Evolutionary conservation across 2,113 vertebrate genomes (phyloP).

Genomic region (Clupea harengus): DNA sequence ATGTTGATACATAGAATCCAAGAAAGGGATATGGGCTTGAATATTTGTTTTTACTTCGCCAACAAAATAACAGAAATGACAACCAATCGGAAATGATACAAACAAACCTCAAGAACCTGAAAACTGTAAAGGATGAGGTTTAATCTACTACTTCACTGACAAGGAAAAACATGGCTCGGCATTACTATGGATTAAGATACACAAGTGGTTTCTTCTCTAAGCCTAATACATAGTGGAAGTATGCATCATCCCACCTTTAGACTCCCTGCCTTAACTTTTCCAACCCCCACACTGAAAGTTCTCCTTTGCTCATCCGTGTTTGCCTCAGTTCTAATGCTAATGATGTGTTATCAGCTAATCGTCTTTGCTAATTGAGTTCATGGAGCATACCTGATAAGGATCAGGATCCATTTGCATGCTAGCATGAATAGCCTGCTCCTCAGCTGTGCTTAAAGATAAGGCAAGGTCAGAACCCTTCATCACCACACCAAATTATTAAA

Average conservation of each 20-base stretch:
- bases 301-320: constrained; percentile 25
- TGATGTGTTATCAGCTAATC: constrained; percentile 65
- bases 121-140: not conserved
- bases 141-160: not conserved
- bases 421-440: constrained; percentile 51
- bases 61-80: not conserved
- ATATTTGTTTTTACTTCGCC: not conserved
- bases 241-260: not conserved
- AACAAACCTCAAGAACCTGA: not conserved
- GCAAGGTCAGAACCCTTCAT: constrained; percentile 58
- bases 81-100: not conserved
- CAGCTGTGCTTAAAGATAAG: constrained; percentile 59
- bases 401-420: constrained; percentile 62
- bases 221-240: not conserved
- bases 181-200: not conserved
- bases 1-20: not conserved
- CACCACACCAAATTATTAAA: constrained; percentile 60
- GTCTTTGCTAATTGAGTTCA: constrained; percentile 73
- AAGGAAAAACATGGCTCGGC: not conserved
- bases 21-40: not conserved
- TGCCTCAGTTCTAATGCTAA: constrained; percentile 60
- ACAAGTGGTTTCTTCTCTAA: not conserved
- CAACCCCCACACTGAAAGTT: constrained; percentile 10
- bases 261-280: not conserved
- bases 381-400: constrained; percentile 65